Percentiles rank a stretch among this genome's conserved stretches.
These are phyloP conservation scores for Marronus borbonicus DNA, from an alignment of 2,888 invertebrate genomes.

Conservation along the genomic window DNA sequence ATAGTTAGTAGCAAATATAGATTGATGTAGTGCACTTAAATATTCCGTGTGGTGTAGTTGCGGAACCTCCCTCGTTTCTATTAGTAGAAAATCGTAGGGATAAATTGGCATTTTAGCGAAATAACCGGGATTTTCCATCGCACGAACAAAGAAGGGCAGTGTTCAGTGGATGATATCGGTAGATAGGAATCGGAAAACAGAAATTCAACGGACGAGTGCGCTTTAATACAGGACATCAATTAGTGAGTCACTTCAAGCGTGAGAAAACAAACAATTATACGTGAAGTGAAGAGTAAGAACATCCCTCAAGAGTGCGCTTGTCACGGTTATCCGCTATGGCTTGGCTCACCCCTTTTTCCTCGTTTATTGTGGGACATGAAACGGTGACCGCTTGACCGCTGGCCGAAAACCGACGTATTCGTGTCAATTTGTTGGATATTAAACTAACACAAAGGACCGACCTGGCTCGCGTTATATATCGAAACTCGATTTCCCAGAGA, in stretches of 20 bases:
- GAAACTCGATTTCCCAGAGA: slow-evolving; percentile 10
- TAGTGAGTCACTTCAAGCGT: slow-evolving; percentile 70
- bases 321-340: slow-evolving; percentile 67
- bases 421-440: slow-evolving; percentile 68
- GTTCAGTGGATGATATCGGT: slow-evolving; percentile 54
- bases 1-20: slow-evolving; percentile 20
- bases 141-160: slow-evolving; percentile 59
- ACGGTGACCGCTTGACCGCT: slow-evolving; percentile 57
- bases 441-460: slow-evolving; percentile 62
- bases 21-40: slow-evolving; percentile 52
- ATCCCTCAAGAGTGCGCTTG: slow-evolving; percentile 69
- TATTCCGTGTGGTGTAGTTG: slow-evolving; percentile 55
- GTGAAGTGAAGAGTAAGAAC: slow-evolving; percentile 64
- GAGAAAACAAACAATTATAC: slow-evolving; percentile 72
- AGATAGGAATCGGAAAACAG: slow-evolving; percentile 59
- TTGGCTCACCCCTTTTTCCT: slow-evolving; percentile 61
- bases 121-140: slow-evolving; percentile 65
- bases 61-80: slow-evolving; percentile 59
- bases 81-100: slow-evolving; percentile 66
- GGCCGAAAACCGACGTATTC: slow-evolving; percentile 61
- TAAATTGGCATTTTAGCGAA: slow-evolving; percentile 66
- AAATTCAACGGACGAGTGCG: slow-evolving; percentile 66
- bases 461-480: not conserved
- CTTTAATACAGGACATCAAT: slow-evolving; percentile 70
- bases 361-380: slow-evolving; percentile 53